These are phyloP conservation scores for Malacoctenus gilli DNA, from an alignment of 2,797 vertebrate genomes.

Conservation along the genomic window DNA sequence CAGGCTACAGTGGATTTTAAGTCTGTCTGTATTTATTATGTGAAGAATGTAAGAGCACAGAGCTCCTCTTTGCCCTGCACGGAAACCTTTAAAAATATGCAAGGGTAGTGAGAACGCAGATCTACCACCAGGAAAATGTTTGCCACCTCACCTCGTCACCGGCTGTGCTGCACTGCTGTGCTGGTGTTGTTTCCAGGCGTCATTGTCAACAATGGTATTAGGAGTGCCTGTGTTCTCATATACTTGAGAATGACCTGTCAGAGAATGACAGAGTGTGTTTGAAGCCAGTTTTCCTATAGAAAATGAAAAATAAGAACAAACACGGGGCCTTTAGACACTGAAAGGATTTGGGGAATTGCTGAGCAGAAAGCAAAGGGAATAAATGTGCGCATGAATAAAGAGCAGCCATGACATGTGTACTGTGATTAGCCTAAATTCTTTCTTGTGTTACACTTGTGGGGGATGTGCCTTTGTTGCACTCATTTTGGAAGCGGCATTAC, in stretches of 20 bases:
- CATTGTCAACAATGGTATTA: conserved; percentile 23
- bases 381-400: conserved; percentile 32
- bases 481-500: conserved; percentile 1
- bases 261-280: conserved; percentile 20
- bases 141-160: conserved; percentile 1
- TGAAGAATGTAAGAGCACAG: too few relatives aligned
- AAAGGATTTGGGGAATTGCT: conserved; percentile 13
- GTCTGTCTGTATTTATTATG: conserved; percentile 10
- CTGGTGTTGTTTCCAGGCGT: conserved; percentile 14
- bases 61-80: not conserved
- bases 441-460: not conserved
- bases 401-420: not conserved
- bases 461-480: conserved; percentile 32
- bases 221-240: conserved; percentile 6
- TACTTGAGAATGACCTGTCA: conserved; percentile 36
- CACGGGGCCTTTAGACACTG: conserved; percentile 11
- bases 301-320: conserved; percentile 25
- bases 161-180: not conserved
- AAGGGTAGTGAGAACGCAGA: conserved; percentile 2
- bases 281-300: conserved; percentile 7
- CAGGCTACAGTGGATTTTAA: conserved; percentile 20
- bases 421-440: conserved; percentile 21
- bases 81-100: conserved; percentile 7
- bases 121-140: conserved; percentile 4
- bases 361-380: conserved; percentile 27